Percentiles rank a stretch among this genome's conserved stretches.
phyloP scores from a whole-genome alignment of 1,140 invertebrate species.

The Cydia strobilella region DNA sequence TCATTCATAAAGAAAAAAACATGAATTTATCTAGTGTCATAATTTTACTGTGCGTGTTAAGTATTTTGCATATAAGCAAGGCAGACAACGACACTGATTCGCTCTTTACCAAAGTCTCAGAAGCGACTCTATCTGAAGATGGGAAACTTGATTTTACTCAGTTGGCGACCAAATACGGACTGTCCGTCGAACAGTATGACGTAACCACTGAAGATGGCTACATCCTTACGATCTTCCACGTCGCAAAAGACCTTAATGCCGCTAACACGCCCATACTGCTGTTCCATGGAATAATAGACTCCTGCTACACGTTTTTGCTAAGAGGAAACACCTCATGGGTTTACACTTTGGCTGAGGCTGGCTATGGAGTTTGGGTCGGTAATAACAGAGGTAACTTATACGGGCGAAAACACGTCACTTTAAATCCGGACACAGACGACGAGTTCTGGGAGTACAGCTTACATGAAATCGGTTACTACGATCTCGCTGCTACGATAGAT shows the following conservation, averaged over 20 bases:
- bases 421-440: not conserved
- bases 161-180: not conserved
- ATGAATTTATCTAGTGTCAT: too few relatives aligned
- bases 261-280: not conserved
- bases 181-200: not conserved
- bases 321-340: conserved; percentile 3
- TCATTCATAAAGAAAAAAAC: too few relatives aligned
- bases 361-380: not conserved
- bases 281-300: not conserved
- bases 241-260: not conserved
- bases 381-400: not conserved
- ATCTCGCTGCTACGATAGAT: not conserved
- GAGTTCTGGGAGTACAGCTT: not conserved
- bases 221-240: not conserved
- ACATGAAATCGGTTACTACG: not conserved
- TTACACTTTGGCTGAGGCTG: not conserved
- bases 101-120: not conserved
- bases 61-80: not conserved
- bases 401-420: not conserved
- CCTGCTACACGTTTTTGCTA: not conserved
- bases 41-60: too few relatives aligned
- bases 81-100: not conserved
- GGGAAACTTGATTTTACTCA: not conserved
- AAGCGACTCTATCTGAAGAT: conserved; percentile 2
- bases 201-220: conserved; percentile 11